Conservation (phyloP, 2,888 invertebrate species). For the Philonicus albiceps region DNA sequence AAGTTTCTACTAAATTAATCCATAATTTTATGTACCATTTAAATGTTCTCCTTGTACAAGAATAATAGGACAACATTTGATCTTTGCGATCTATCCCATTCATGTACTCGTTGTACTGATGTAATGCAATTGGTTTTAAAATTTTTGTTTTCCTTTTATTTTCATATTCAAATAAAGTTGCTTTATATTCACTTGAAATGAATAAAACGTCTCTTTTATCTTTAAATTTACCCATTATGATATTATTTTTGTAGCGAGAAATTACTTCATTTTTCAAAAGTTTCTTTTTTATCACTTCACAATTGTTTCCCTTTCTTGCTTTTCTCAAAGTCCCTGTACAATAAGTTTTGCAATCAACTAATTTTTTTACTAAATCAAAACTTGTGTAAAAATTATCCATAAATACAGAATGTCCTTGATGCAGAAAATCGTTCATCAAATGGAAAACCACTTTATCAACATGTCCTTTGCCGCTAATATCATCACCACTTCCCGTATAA, state of each 20-base stretch:
- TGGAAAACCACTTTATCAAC: neutral
- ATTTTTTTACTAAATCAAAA: too few relatives aligned
- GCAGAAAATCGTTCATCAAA: neutral
- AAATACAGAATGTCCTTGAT: neutral
- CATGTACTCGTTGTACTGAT: conserved; percentile 17
- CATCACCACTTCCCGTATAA: neutral
- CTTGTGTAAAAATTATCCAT: neutral
- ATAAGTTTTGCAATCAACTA: conserved; percentile 19
- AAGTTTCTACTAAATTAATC: neutral
- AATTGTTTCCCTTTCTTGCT: neutral
- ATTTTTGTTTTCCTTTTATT: neutral
- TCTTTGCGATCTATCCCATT: conserved; percentile 20
- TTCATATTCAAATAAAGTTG: neutral
- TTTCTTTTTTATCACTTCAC: neutral
- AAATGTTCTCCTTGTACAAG: too few relatives aligned
- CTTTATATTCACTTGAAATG: conserved; percentile 25
- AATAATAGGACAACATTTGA: conserved; percentile 8
- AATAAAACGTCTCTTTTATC: neutral
- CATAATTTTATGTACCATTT: too few relatives aligned
- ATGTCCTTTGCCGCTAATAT: neutral
- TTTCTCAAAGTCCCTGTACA: conserved; percentile 16
- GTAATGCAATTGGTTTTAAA: conserved; percentile 3
- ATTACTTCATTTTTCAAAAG: conserved; percentile 17
- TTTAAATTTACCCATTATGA: neutral
- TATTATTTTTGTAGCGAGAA: conserved; percentile 25